phyloP scores from a whole-genome alignment of 2,113 vertebrate genomes.

The Lethenteron camtschaticum region DNA sequence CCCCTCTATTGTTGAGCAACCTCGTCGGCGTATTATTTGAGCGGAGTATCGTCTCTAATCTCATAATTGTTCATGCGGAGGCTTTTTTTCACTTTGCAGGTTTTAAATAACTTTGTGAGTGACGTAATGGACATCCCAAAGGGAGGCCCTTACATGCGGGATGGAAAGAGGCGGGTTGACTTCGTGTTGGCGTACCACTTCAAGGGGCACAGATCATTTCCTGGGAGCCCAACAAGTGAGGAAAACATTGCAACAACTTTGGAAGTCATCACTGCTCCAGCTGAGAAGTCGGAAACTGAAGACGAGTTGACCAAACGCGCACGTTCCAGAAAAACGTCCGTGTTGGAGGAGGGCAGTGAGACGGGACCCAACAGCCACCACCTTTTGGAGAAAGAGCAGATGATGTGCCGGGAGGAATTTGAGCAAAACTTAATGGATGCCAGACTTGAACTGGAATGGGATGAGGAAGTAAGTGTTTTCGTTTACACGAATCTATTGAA shows the following conservation, averaged over 20 bases:
- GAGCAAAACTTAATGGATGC: constrained; percentile 48
- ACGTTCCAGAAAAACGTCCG: no score
- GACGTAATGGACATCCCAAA: constrained; percentile 26
- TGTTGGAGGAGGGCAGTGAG: no score
- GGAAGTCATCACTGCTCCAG: no score
- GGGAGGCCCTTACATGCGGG: constrained; percentile 48
- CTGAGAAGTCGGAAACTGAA: no score
- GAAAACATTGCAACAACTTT: no score
- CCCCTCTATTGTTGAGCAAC: no score
- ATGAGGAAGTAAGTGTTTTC: constrained; percentile 26
- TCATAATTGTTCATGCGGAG: no score
- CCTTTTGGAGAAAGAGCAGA: constrained; percentile 37
- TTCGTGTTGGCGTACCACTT: constrained; percentile 67
- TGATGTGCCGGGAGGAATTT: constrained; percentile 56
- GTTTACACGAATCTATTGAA: no score
- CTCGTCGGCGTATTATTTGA: no score
- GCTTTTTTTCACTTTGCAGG: constrained; percentile 17
- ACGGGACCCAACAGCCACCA: constrained; percentile 14
- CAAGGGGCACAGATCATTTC: constrained; percentile 22
- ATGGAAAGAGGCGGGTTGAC: constrained; percentile 56
- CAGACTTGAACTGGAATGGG: constrained; percentile 63
- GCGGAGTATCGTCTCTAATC: no score
- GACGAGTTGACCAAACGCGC: no score
- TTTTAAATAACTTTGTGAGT: constrained; percentile 33
- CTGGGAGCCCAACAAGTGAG: no score